phyloP scores from a whole-genome alignment of 2,888 invertebrate species.

The Melolontha melolontha region DNA sequence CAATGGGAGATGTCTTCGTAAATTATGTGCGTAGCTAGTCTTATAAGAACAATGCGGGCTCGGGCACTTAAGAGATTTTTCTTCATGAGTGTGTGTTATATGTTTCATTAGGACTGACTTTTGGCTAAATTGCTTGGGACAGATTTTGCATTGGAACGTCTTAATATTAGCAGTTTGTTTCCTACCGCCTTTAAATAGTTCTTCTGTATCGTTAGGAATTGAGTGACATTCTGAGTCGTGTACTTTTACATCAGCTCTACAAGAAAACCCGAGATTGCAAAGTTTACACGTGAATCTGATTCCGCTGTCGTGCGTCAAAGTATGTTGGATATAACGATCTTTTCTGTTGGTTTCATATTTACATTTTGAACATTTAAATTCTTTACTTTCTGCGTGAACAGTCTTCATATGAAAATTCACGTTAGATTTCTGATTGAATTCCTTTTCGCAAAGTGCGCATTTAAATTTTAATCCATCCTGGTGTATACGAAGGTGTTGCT shows the following conservation, averaged over 20 bases:
- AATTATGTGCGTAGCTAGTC: too few relatives aligned
- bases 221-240: not conserved
- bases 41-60: too few relatives aligned
- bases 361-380: not conserved
- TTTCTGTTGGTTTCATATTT: not conserved
- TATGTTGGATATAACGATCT: not conserved
- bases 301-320: not conserved
- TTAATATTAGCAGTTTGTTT: too few relatives aligned
- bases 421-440: not conserved
- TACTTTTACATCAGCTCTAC: not conserved
- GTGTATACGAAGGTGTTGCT: slow-evolving; percentile 1
- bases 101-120: too few relatives aligned
- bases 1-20: too few relatives aligned
- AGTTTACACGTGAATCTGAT: not conserved
- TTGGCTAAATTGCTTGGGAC: too few relatives aligned
- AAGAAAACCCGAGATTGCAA: not conserved
- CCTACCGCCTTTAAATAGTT: too few relatives aligned
- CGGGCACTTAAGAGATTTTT: too few relatives aligned
- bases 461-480: not conserved
- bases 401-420: not conserved
- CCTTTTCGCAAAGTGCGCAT: slow-evolving; percentile 1
- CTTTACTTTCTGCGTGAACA: not conserved
- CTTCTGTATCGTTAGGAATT: too few relatives aligned
- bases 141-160: too few relatives aligned
- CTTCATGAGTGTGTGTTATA: too few relatives aligned